These are phyloP conservation scores for Tethea ocularis DNA, from an alignment of 2,888 invertebrate species.

Conservation along the genomic window DNA sequence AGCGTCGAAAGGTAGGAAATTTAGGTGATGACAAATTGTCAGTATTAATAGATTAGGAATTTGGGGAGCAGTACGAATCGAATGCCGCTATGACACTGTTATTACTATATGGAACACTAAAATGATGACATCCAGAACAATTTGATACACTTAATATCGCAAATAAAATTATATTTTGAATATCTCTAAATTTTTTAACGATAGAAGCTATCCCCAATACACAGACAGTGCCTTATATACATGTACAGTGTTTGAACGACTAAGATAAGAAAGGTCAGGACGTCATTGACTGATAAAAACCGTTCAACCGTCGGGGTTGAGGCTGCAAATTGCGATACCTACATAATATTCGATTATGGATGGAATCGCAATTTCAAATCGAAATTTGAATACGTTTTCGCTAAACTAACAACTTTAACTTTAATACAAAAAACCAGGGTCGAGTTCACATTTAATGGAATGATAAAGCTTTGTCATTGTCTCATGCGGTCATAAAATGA, in stretches of 20 bases:
- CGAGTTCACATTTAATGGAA: background rate
- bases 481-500: background rate
- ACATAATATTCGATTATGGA: background rate
- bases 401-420: too few relatives aligned
- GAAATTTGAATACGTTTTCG: too few relatives aligned
- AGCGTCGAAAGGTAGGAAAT: constrained; percentile 14
- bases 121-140: too few relatives aligned
- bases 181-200: too few relatives aligned
- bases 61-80: background rate
- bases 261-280: constrained; percentile 45
- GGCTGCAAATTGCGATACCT: background rate
- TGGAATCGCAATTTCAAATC: background rate
- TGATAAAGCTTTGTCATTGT: background rate
- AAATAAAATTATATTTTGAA: too few relatives aligned
- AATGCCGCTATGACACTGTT: background rate
- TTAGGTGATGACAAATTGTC: background rate
- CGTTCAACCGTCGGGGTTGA: background rate
- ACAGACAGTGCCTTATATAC: constrained; percentile 15
- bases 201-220: constrained; percentile 9
- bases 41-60: background rate
- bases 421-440: too few relatives aligned
- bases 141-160: too few relatives aligned
- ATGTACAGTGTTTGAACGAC: constrained; percentile 13
- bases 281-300: constrained; percentile 45
- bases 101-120: too few relatives aligned